Conservation (phyloP, 2,797 vertebrate genomes). For the Melanotaenia parkinsoni region DNA sequence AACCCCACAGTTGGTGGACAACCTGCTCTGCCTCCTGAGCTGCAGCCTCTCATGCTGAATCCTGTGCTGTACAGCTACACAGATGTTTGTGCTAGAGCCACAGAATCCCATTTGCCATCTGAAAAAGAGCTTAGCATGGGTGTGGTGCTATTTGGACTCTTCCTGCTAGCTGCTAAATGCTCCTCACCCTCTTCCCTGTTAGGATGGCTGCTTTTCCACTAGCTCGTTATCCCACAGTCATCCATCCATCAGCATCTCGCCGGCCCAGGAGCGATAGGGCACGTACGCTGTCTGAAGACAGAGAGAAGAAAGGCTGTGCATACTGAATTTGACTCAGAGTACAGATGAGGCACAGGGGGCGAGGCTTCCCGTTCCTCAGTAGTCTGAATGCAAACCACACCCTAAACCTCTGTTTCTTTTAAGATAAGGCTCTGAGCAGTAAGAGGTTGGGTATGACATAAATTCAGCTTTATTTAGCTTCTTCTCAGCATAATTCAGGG, state of each 20-base stretch:
- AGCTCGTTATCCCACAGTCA: constrained; percentile 79
- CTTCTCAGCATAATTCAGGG: constrained; percentile 44
- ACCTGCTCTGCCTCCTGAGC: constrained; percentile 5
- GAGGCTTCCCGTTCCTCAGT: constrained; percentile 53
- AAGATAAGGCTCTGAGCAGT: constrained; percentile 61
- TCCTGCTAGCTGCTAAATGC: constrained; percentile 71
- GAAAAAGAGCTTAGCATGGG: constrained; percentile 57
- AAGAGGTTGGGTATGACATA: constrained; percentile 55
- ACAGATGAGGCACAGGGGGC: constrained; percentile 55
- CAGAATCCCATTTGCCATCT: constrained; percentile 59
- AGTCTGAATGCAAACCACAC: constrained; percentile 61
- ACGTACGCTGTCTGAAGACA: constrained; percentile 76
- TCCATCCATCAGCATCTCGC: constrained; percentile 79
- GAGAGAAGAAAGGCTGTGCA: constrained; percentile 71
- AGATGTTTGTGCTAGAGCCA: constrained; percentile 56
- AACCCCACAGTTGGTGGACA: constrained; percentile 2
- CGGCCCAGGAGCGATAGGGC: constrained; percentile 74
- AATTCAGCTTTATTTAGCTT: constrained; percentile 45
- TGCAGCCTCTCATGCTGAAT: constrained; percentile 22
- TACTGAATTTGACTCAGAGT: constrained; percentile 70
- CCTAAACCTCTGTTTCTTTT: constrained; percentile 56
- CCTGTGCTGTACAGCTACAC: constrained; percentile 29
- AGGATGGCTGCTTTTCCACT: constrained; percentile 75
- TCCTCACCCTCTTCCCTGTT: constrained; percentile 59
- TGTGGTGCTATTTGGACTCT: constrained; percentile 65